Base-by-base conservation (phyloP, 2,113 vertebrate genomes). In the Dissostichus mawsoni region DNA sequence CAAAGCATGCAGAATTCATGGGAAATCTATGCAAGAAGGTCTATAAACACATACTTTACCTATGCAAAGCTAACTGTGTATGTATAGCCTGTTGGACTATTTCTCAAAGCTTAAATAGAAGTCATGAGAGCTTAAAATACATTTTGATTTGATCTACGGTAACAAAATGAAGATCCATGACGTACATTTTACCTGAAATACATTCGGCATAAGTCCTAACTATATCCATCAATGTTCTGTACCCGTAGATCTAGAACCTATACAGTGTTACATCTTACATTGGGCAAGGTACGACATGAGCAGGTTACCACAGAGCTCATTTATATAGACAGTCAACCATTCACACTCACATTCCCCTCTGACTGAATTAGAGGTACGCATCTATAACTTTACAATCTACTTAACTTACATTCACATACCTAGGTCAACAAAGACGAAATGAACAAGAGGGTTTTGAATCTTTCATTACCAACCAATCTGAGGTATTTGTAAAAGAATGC, bases 121-220 rank as follows among this genome's bases (percentile, higher is more conserved):
- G 68, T 61, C 74, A 72, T 53, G 74, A 20, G 55, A 55, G 18
- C 47, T 29, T 2, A 64, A n/a, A 13, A 45, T 7, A 36, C 20
- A 51, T 63, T 10, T 4, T 36, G 41, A 61, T 65, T 20, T 47
- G 10, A 72, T 72, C 33, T 58, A 52, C 29, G 1, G 1, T 57
- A 56, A 75, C 10, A 1, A 61, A 53, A 62, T 56, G 12, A 47
- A 17, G 4, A 44, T 12, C 11, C 8, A 20, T 63, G 64, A 81
- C 4, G 23, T 50, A 20, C 13, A 29, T 29, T 29, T 29, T 3
- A 55, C 64, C 41, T 74, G 57, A 41, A 75, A 56, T 48, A 33
- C 41, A 61, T 6, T 20, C 5, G 2, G 14, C 7, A 41, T 55
- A 11, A 29, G 13, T 16, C 48, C 13, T 62, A 13, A 81, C 53